Evolutionary conservation across 2,797 vertebrate genomes (phyloP).

Genomic region (Malacoraja senta): DNA sequence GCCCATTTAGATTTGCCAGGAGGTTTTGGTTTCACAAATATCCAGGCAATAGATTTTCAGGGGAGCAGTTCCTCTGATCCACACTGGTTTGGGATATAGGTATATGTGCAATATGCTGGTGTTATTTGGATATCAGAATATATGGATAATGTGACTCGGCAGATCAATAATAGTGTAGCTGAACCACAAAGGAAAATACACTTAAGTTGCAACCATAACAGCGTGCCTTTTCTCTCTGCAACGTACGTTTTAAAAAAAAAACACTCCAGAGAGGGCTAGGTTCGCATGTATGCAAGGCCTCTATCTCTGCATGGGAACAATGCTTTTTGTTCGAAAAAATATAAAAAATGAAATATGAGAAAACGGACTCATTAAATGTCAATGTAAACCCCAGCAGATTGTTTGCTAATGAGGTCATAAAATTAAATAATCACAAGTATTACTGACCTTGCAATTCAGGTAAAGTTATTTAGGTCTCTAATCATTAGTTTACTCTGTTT

Average conservation of each 20-base stretch:
- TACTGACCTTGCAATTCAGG: not conserved
- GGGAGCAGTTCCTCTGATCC: not conserved
- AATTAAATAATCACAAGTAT: conserved; percentile 16
- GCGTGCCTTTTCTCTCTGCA: not conserved
- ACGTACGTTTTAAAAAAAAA: not conserved
- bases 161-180: not conserved
- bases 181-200: not conserved
- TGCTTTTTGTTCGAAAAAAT: not conserved
- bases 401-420: conserved; percentile 27
- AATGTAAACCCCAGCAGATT: not conserved
- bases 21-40: not conserved
- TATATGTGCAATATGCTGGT: not conserved
- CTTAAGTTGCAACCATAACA: conserved; percentile 24
- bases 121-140: not conserved
- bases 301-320: conserved; percentile 13
- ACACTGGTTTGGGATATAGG: not conserved
- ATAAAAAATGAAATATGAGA: not conserved
- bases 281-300: not conserved
- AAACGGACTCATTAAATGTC: not conserved
- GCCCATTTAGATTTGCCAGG: not conserved
- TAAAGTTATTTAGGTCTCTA: conserved; percentile 9
- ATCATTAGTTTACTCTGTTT: not conserved
- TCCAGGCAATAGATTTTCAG: not conserved
- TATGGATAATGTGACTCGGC: not conserved
- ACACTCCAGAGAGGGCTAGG: not conserved